A percentile compares a stretch with the other conserved stretches of the same genome.
Evolutionary conservation across 2,888 invertebrate genomes (phyloP).

Genomic region (Harpalus rufipes): DNA sequence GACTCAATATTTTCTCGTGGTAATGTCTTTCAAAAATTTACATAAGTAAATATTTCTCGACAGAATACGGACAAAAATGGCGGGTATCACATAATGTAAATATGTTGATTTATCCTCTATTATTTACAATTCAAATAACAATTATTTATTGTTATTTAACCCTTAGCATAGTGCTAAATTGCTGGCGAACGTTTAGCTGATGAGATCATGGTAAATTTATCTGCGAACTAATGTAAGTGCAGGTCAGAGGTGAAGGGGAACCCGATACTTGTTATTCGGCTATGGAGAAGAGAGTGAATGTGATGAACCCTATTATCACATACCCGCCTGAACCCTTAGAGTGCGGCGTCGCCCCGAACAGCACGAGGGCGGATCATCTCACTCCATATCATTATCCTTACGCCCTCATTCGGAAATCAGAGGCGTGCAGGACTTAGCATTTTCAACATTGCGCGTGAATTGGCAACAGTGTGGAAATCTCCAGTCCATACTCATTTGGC

Average conservation of each 20-base stretch:
- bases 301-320: constrained; percentile 5
- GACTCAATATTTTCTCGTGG: too few relatives aligned
- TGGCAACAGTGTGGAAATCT: too few relatives aligned
- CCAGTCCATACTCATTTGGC: too few relatives aligned
- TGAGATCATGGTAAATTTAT: not conserved
- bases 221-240: not conserved
- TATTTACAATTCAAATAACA: not conserved
- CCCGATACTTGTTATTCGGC: not conserved
- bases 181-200: not conserved
- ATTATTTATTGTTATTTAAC: not conserved
- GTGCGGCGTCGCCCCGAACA: not conserved
- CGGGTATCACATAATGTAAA: too few relatives aligned
- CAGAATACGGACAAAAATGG: too few relatives aligned
- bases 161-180: not conserved
- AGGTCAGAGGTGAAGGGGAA: not conserved
- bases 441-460: too few relatives aligned
- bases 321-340: not conserved
- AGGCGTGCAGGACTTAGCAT: too few relatives aligned
- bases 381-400: not conserved
- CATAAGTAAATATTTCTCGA: too few relatives aligned
- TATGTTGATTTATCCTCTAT: not conserved
- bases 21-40: too few relatives aligned
- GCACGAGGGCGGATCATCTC: not conserved
- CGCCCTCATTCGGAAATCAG: not conserved
- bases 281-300: not conserved